Percentiles rank a stretch among this genome's conserved stretches.
phyloP scores from a whole-genome alignment of 2,113 vertebrate genomes.

The Scomber japonicus region DNA sequence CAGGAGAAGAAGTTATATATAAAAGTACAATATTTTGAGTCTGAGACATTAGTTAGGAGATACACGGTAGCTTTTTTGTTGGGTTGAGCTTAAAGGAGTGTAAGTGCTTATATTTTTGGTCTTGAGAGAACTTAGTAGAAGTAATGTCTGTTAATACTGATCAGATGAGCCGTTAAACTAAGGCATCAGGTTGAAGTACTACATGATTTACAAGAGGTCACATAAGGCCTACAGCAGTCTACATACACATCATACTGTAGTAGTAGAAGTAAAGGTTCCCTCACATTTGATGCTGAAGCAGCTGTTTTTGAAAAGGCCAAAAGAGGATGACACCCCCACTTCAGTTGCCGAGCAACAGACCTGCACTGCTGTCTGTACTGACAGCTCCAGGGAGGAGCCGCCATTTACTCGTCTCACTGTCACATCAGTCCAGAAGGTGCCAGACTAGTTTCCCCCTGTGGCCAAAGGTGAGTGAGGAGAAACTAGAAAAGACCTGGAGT shows the following conservation, averaged over 20 bases:
- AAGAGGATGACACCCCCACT: conserved; percentile 9
- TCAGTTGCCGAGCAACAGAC: conserved; percentile 11
- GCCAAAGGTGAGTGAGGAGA: background rate
- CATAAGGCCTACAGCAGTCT: conserved; percentile 50
- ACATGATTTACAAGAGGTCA: conserved; percentile 59
- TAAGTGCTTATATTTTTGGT: conserved; percentile 47
- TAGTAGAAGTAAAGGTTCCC: conserved; percentile 34
- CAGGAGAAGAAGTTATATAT: conserved; percentile 72
- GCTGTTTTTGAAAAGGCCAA: conserved; percentile 26
- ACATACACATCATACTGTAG: conserved; percentile 43
- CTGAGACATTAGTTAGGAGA: conserved; percentile 50
- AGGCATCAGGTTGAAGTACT: conserved; percentile 66
- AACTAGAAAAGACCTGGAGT: conserved; percentile 15
- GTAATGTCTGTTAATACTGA: conserved; percentile 61
- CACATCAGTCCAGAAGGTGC: conserved; percentile 28
- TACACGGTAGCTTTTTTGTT: conserved; percentile 24
- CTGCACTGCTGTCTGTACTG: conserved; percentile 10
- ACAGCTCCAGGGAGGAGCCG: conserved; percentile 4
- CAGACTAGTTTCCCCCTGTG: conserved; percentile 2
- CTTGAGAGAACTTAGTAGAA: conserved; percentile 34
- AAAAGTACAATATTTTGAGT: conserved; percentile 74
- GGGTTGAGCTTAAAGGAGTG: conserved; percentile 54
- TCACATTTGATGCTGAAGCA: conserved; percentile 11
- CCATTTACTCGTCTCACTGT: conserved; percentile 15
- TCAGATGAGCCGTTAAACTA: conserved; percentile 61